Percentiles rank a stretch among this genome's conserved stretches.
Evolutionary conservation across 2,888 invertebrate species (phyloP).

Genomic region (Ophion slaviceki): DNA sequence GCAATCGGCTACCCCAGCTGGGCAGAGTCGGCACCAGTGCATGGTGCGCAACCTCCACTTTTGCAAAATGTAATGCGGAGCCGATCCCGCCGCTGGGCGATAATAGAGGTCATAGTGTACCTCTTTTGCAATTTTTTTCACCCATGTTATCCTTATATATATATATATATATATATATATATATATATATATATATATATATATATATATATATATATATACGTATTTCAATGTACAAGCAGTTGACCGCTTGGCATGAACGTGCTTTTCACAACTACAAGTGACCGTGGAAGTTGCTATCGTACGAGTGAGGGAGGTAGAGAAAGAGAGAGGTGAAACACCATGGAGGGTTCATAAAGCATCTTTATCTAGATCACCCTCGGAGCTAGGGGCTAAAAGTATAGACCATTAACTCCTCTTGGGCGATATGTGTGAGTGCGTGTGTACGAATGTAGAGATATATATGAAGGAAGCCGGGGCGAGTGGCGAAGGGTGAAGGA

Average conservation of each 20-base stretch:
- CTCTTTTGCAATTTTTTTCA: too few species aligned
- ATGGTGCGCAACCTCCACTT: too few species aligned
- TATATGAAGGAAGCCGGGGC: constrained; percentile 3
- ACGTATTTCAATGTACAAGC: constrained; percentile 7
- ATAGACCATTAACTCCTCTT: constrained; percentile 75
- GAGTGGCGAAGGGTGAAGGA: constrained; percentile 22
- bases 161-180: not conserved
- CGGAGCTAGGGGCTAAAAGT: constrained; percentile 73
- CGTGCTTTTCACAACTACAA: constrained; percentile 46
- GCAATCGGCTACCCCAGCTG: too few species aligned
- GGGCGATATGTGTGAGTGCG: constrained; percentile 38
- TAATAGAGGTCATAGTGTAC: too few species aligned
- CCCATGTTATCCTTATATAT: too few species aligned
- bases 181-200: not conserved
- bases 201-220: too few species aligned
- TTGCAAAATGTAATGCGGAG: too few species aligned
- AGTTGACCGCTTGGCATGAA: not conserved
- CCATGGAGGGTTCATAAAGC: constrained; percentile 72
- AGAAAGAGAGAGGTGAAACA: constrained; percentile 63
- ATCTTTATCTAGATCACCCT: constrained; percentile 76
- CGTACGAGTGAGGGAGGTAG: constrained; percentile 36
- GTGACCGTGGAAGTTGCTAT: constrained; percentile 37
- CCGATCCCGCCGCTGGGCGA: too few species aligned
- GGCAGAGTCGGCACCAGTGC: too few species aligned
- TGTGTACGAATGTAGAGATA: not conserved